Percentiles rank a stretch among this genome's conserved stretches.
Evolutionary conservation across 2,888 invertebrate species (phyloP).

Genomic region (Tenodera sinensis): DNA sequence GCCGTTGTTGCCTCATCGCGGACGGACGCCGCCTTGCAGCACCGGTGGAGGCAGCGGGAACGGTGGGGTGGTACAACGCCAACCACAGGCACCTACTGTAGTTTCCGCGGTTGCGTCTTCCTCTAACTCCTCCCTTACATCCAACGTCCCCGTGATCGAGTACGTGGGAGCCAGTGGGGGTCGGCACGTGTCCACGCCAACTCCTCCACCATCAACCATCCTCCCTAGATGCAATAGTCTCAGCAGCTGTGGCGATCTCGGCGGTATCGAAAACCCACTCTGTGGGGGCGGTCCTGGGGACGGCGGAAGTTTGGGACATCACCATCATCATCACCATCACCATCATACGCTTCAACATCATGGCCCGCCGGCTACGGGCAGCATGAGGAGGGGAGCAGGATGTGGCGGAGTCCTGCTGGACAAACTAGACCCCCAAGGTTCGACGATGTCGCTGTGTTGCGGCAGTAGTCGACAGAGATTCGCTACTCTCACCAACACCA

Average conservation of each 20-base stretch:
- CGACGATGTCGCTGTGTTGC: slow-evolving; percentile 30
- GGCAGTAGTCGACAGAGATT: slow-evolving; percentile 16
- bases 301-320: slow-evolving; percentile 35
- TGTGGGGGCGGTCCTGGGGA: slow-evolving; percentile 31
- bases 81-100: slow-evolving; percentile 42
- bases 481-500: background rate
- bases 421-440: slow-evolving; percentile 21
- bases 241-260: slow-evolving; percentile 23
- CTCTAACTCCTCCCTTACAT: slow-evolving; percentile 30
- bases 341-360: slow-evolving; percentile 16
- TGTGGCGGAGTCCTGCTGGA: slow-evolving; percentile 2
- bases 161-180: slow-evolving; percentile 63
- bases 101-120: slow-evolving; percentile 19
- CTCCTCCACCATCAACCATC: slow-evolving; percentile 32
- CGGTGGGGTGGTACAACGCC: background rate
- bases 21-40: slow-evolving; percentile 21
- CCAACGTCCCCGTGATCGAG: slow-evolving; percentile 50
- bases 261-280: slow-evolving; percentile 2
- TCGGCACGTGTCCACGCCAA: slow-evolving; percentile 49
- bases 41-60: background rate
- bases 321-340: slow-evolving; percentile 4
- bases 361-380: background rate
- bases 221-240: slow-evolving; percentile 31
- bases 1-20: slow-evolving; percentile 27
- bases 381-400: background rate